Conservation (phyloP, 1,140 invertebrate species). For the Macrosteles quadrilineatus region DNA sequence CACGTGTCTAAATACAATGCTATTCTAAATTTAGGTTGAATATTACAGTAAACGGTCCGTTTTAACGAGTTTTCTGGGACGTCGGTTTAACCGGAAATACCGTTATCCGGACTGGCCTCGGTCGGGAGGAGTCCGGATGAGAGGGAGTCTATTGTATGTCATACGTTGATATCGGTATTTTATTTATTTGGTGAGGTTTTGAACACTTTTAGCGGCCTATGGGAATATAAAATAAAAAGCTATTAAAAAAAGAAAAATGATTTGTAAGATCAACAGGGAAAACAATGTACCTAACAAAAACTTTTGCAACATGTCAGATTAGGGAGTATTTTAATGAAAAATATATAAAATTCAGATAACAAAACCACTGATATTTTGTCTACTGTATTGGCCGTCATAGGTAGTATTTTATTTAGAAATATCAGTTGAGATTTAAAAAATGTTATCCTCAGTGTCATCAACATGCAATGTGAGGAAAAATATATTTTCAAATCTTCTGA, state of each 20-base stretch:
- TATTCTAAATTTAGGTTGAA: too few relatives aligned
- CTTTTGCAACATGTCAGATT: background rate
- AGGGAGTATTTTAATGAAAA: background rate
- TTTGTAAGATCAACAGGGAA: background rate
- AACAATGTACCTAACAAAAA: background rate
- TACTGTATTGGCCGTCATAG: background rate
- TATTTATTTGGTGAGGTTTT: background rate
- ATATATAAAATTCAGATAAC: background rate
- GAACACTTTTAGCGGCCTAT: background rate
- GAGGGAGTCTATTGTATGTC: background rate
- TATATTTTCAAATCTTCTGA: too few relatives aligned
- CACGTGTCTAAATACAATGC: too few relatives aligned
- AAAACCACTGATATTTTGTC: background rate
- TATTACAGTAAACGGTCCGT: too few relatives aligned
- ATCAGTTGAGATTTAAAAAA: too few relatives aligned
- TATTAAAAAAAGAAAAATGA: background rate
- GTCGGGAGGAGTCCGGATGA: too few relatives aligned
- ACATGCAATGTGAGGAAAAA: too few relatives aligned
- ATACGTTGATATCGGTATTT: background rate
- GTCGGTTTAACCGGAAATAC: too few relatives aligned
- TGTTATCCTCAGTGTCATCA: too few relatives aligned
- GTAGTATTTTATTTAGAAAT: too few relatives aligned
- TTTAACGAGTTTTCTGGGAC: too few relatives aligned
- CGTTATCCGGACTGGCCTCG: too few relatives aligned
- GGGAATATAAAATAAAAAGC: background rate